These are phyloP conservation scores for Xenotilapia longispinis DNA, from an alignment of 2,113 vertebrate species.

Conservation along the genomic window DNA sequence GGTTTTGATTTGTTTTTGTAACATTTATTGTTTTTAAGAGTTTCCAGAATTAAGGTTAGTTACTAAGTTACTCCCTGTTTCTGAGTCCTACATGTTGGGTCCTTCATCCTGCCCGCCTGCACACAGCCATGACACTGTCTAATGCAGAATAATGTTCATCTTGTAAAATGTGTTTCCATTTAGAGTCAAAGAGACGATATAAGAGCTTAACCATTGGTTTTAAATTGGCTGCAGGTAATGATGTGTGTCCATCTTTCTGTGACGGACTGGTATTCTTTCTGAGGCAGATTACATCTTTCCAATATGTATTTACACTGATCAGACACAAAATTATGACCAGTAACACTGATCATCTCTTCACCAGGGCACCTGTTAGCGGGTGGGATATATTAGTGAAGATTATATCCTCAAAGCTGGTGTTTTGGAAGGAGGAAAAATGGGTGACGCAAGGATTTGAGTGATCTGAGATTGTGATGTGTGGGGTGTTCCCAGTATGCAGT, in stretches of 20 bases:
- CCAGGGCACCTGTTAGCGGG: accelerated
- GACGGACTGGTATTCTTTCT: background rate
- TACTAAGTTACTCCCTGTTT: background rate
- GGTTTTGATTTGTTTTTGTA: background rate
- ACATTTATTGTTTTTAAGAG: background rate
- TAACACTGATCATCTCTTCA: background rate
- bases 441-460: background rate
- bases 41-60: background rate
- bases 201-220: background rate
- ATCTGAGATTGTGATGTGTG: background rate
- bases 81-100: accelerated
- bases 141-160: background rate
- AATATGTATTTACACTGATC: background rate
- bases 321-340: background rate
- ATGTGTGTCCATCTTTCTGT: background rate
- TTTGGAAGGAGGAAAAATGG: background rate
- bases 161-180: background rate
- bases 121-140: background rate
- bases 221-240: background rate
- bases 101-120: accelerated
- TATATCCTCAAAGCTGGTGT: background rate
- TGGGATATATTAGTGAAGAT: accelerated
- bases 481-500: background rate
- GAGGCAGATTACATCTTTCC: background rate
- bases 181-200: background rate